A percentile compares a stretch with the other conserved stretches of the same genome.
phyloP scores from a whole-genome alignment of 2,797 vertebrate genomes.

The Bradypodion ventrale region DNA sequence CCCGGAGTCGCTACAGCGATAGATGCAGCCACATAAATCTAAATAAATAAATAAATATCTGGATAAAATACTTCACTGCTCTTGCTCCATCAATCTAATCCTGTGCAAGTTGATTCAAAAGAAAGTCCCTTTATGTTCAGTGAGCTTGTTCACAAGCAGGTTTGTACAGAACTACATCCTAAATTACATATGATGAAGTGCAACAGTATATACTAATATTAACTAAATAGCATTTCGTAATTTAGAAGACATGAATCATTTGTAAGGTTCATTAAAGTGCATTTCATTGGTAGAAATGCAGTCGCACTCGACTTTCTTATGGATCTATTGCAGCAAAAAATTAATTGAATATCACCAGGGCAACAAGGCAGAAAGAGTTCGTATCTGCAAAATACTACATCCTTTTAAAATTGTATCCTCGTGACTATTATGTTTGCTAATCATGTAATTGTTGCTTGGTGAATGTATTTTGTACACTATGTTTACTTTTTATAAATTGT shows the following conservation, averaged over 20 bases:
- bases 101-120: neutral
- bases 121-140: neutral
- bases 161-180: neutral
- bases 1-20: no score
- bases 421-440: neutral
- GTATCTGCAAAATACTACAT: neutral
- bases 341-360: neutral
- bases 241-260: neutral
- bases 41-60: no score
- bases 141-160: neutral
- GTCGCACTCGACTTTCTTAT: neutral
- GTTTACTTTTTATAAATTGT: neutral
- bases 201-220: neutral
- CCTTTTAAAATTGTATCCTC: neutral
- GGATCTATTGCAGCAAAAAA: neutral
- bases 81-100: neutral
- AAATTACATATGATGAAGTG: neutral
- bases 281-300: neutral
- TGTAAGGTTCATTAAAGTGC: neutral
- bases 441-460: neutral
- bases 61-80: neutral
- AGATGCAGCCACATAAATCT: no score
- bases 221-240: neutral
- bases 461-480: neutral
- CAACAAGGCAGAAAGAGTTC: neutral